Percentiles rank a stretch among this genome's conserved stretches.
These are phyloP conservation scores for Centroberyx gerrardi DNA, from an alignment of 2,797 vertebrate species.

Conservation along the genomic window DNA sequence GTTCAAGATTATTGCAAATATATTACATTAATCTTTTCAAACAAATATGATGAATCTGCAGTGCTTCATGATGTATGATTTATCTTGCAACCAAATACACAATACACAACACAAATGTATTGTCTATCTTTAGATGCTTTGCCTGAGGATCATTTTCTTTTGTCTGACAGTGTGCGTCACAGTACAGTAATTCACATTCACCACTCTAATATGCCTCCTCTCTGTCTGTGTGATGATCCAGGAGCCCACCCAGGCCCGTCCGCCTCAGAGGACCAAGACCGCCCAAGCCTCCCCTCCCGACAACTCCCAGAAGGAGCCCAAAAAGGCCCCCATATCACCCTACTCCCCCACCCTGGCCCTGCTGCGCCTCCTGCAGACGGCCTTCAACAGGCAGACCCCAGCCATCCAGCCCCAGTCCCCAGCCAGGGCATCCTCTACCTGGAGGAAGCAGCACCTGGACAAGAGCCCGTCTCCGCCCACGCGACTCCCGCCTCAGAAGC, in stretches of 20 bases:
- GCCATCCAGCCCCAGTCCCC: slow-evolving; percentile 44
- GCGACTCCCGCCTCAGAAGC: slow-evolving; percentile 81
- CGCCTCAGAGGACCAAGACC: slow-evolving; percentile 51
- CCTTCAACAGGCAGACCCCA: slow-evolving; percentile 88
- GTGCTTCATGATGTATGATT: not conserved
- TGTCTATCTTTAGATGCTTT: not conserved
- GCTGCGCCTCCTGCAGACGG: slow-evolving; percentile 90
- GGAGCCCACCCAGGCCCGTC: slow-evolving; percentile 69
- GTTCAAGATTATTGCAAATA: slow-evolving; percentile 1
- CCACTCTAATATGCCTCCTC: slow-evolving; percentile 1
- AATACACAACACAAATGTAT: not conserved
- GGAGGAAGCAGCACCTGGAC: slow-evolving; percentile 53
- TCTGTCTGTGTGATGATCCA: slow-evolving; percentile 58
- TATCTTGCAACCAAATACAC: not conserved
- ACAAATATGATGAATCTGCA: slow-evolving; percentile 4
- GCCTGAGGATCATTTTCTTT: not conserved
- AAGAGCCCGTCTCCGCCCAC: slow-evolving; percentile 50
- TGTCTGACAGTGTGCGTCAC: not conserved
- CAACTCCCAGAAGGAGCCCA: slow-evolving; percentile 50
- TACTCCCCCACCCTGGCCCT: slow-evolving; percentile 84
- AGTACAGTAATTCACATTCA: not conserved
- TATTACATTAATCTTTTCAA: not conserved
- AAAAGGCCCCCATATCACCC: slow-evolving; percentile 67
- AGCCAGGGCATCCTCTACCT: slow-evolving; percentile 37
- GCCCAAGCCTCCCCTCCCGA: slow-evolving; percentile 57